Base-by-base conservation (phyloP, 2,113 vertebrate species). In the Xenopus tropicalis region DNA sequence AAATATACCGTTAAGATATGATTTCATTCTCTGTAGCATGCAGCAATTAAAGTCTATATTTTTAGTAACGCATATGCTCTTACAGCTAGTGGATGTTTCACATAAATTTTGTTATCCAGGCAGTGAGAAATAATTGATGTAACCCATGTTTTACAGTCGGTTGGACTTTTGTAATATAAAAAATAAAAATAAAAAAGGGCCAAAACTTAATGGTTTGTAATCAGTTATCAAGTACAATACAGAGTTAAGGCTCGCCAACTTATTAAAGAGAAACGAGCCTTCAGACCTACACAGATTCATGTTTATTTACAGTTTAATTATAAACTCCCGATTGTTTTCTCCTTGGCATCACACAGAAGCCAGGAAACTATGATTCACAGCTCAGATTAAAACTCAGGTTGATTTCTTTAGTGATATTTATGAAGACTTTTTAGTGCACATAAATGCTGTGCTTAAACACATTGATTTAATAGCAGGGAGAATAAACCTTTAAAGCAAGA, bases 271-370 rank as follows among this genome's bases (percentile, higher is more conserved):
- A 21, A 68, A 44, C 12, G n/a, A 24, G 37, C 56, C 1, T 77
- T 17, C 66, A 72, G 13, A 10, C 8, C 11, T 37, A 10, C 17
- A 44, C 23, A 20, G 44, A 1, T 51, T 20, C 62, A 16, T 63
- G n/a, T 69, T 56, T 52, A 71, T 61, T 66, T 63, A 69, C 73
- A 66, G 43, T 52, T 14, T n/a, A 70, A 68, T 68, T 52, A 14
- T 61, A 66, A 68, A 23, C 46, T 48, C 58, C 20, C 51, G 59
- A 71, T 73, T 73, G 62, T 29, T 66, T 73, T 48, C 16, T 48
- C 46, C 57, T 66, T 73, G 71, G 52, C 71, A 66, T n/a, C 11
- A 29, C 25, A n/a, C n/a, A 58, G 25, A 48, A 58, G 23, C 61
- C 24, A 70, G 43, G 57, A 69, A 70, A 65, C 17, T 29, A 20